These are phyloP conservation scores for Parasteatoda tepidariorum DNA, from an alignment of 1,140 invertebrate species.

Conservation along the genomic window DNA sequence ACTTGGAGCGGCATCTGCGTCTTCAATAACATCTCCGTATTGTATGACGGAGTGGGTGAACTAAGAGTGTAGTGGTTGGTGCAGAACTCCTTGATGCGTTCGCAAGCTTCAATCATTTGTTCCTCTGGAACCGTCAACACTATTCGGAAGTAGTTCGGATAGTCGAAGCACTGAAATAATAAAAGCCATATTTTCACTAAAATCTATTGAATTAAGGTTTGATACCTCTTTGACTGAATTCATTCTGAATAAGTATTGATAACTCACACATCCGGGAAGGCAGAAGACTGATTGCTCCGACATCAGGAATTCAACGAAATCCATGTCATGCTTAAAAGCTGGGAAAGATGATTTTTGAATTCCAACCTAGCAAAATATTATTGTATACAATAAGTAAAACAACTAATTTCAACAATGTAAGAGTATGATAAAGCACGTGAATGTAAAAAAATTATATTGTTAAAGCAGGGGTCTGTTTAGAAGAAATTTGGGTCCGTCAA, in stretches of 20 bases:
- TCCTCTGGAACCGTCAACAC: constrained; percentile 88
- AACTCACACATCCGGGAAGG: constrained; percentile 78
- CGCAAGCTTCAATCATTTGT: constrained; percentile 84
- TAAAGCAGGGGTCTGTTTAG: no score
- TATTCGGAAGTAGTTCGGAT: constrained; percentile 88
- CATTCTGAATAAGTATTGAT: no score
- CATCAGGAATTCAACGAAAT: constrained; percentile 90
- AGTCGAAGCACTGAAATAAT: constrained; percentile 79
- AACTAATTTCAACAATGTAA: no score
- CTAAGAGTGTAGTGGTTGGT: constrained; percentile 70
- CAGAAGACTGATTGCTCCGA: constrained; percentile 97
- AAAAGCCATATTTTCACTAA: background rate
- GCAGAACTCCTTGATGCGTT: constrained; percentile 87
- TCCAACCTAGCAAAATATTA: constrained; percentile 72
- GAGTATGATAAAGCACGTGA: no score
- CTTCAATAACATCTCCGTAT: constrained; percentile 44
- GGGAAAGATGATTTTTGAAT: constrained; percentile 77
- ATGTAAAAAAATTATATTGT: no score
- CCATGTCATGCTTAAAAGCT: constrained; percentile 82
- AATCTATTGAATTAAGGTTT: background rate
- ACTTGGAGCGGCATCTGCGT: constrained; percentile 39
- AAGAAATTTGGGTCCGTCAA: no score
- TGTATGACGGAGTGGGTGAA: constrained; percentile 2
- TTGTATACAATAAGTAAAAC: no score
- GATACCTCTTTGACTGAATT: background rate